phyloP scores from a whole-genome alignment of 2,113 vertebrate genomes.

The Nymphicus hollandicus region DNA sequence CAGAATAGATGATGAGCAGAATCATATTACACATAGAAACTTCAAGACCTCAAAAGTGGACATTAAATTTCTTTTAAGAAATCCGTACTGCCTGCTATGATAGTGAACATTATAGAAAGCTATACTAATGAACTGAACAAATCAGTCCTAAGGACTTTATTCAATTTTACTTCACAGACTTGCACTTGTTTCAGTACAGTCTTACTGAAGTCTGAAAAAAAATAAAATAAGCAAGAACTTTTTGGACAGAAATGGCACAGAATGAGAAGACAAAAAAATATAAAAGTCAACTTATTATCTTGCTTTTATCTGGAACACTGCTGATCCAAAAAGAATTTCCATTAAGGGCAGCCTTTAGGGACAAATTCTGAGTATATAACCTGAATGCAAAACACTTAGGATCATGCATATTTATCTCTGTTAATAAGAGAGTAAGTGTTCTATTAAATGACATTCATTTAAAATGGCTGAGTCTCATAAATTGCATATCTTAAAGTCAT shows the following conservation, averaged over 20 bases:
- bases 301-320: background rate
- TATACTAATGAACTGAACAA: background rate
- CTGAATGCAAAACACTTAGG: background rate
- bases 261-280: background rate
- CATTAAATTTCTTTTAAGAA: background rate
- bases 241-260: background rate
- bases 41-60: background rate
- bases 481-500: constrained; percentile 1
- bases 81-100: background rate
- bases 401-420: constrained; percentile 14
- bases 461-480: constrained; percentile 5
- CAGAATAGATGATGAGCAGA: background rate
- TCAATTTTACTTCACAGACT: background rate
- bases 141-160: background rate
- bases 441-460: constrained; percentile 17
- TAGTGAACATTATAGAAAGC: background rate
- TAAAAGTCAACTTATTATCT: background rate
- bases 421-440: constrained; percentile 21
- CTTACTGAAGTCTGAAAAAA: background rate
- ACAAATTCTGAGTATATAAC: background rate
- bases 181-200: background rate
- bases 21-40: background rate
- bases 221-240: rapidly evolving
- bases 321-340: background rate
- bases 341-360: background rate